Conservation (phyloP, 2,888 invertebrate genomes). For the Phengaris arion region DNA sequence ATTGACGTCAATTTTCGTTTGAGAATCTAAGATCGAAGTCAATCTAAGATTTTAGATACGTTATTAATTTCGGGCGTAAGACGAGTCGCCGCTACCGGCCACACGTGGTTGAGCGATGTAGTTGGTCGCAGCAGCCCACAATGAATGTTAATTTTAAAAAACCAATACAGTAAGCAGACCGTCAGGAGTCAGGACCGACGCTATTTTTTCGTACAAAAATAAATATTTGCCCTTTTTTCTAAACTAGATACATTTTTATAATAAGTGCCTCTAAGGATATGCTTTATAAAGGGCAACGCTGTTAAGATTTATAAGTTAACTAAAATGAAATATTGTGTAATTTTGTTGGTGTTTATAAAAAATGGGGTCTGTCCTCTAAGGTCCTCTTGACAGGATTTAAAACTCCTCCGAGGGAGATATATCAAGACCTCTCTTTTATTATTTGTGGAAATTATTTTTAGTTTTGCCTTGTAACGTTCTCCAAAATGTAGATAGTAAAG, state of each 20-base stretch:
- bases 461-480: not conserved
- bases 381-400: constrained; percentile 13
- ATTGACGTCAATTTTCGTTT: no score
- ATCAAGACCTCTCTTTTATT: not conserved
- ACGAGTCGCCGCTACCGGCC: no score
- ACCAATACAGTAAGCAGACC: no score
- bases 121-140: no score
- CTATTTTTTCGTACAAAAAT: no score
- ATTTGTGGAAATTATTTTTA: not conserved
- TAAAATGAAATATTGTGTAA: constrained; percentile 9
- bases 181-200: no score
- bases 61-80: no score
- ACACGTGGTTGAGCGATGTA: no score
- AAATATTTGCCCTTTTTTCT: no score
- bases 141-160: no score
- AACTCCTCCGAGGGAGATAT: not conserved
- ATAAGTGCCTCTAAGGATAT: not conserved
- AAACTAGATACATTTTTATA: not conserved
- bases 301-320: not conserved
- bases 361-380: not conserved
- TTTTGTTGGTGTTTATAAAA: constrained; percentile 15
- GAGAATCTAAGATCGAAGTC: no score
- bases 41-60: no score
- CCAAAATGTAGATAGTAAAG: not conserved
- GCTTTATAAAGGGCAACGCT: not conserved